Base-by-base conservation (phyloP, 2,797 vertebrate species). In the Cottoperca gobio region DNA sequence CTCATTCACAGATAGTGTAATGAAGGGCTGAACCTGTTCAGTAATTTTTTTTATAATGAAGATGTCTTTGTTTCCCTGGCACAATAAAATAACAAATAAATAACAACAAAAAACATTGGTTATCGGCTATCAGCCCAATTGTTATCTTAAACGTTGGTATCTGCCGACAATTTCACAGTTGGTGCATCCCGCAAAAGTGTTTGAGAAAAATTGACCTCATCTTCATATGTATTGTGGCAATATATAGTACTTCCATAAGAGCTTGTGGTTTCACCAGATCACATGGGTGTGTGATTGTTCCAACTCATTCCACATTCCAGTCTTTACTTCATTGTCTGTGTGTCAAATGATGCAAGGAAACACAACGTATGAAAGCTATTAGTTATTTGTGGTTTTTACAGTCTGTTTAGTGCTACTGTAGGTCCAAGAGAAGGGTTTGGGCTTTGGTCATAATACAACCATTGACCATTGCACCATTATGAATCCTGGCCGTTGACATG, bases 401-500 rank as follows among this genome's bases (percentile, higher is more conserved):
- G 14, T 28, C 23, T 23, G 14, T 19, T 11, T 1, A 31, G 23
- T n/a, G 23, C n/a, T 28, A 6, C n/a, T 40, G 0, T 40, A 16
- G 13, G 19, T 48, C 50, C 28, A 12, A 42, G 10, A 17, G 24
- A 21, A 16, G 12, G 64, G 43, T 6, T 71, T 53, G 12, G 17
- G 1, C 43, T 39, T 33, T 10, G 12, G 6, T 13, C 14, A 53
- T 58, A 21, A 19, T 70, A 2, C 28, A 1, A 1, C n/a, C 16
- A 19, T 50, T 61, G 17, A 48, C 13, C 26, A 8, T 46, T 59
- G 21, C 40, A 57, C 23, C 2, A 5, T 33, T n/a, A 52, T 28
- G 5, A 73, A 52, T 63, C 42, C 16, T 57, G 24, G 42, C 12
- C 67, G 35, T 43, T 60, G 17, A 55, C 35, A 31, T 35, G n/a